Conservation (phyloP, 2,888 invertebrate species). For the Chrysotoxum bicinctum region DNA sequence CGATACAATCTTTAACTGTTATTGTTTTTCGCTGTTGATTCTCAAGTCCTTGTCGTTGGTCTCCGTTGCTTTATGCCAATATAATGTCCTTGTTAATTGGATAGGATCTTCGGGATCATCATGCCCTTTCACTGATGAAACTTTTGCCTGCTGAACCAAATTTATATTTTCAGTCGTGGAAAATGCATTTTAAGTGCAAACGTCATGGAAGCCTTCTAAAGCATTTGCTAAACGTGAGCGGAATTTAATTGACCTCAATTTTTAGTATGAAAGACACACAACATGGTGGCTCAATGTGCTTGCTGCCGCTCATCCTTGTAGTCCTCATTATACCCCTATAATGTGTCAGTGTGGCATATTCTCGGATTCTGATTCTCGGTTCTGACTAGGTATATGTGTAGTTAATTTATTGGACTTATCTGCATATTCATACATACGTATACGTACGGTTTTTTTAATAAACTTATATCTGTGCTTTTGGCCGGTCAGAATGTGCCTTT, state of each 20-base stretch:
- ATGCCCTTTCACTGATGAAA: not conserved
- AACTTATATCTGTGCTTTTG: constrained; percentile 2
- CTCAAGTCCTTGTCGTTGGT: not conserved
- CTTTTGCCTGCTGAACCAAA: not conserved
- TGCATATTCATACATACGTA: not conserved
- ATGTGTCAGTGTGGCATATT: not conserved
- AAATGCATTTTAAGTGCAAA: constrained; percentile 37
- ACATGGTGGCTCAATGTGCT: constrained; percentile 13
- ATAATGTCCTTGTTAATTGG: constrained; percentile 45
- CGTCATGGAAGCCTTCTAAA: constrained; percentile 36
- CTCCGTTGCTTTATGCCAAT: not conserved
- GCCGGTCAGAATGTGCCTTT: constrained; percentile 21
- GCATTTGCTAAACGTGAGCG: constrained; percentile 24
- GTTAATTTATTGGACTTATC: constrained; percentile 68
- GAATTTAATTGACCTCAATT: constrained; percentile 68
- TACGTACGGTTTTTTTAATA: not conserved
- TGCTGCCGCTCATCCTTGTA: not conserved
- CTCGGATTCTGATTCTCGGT: not conserved
- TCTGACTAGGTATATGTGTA: constrained; percentile 18
- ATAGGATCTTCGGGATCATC: constrained; percentile 31
- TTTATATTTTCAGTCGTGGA: not conserved
- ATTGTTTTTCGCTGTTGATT: constrained; percentile 6
- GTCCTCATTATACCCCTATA: not conserved
- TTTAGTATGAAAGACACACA: constrained; percentile 28
- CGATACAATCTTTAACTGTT: constrained; percentile 33